phyloP scores from a whole-genome alignment of 2,888 invertebrate genomes.

The Oligia latruncula region DNA sequence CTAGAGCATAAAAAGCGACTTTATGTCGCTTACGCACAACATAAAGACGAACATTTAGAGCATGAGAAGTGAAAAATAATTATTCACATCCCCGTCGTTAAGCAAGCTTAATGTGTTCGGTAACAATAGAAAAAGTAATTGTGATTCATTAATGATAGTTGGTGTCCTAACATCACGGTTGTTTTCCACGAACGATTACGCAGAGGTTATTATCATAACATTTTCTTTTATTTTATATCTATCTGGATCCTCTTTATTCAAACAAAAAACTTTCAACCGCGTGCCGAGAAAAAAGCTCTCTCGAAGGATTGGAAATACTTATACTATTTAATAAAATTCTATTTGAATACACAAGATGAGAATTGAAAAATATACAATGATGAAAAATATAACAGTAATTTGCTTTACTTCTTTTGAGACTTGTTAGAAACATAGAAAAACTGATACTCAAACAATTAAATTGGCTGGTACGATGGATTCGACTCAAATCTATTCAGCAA shows the following conservation, averaged over 20 bases:
- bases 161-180: no score
- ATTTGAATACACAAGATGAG: not conserved
- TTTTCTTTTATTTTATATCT: not conserved
- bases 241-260: not conserved
- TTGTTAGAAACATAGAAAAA: constrained; percentile 1
- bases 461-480: not conserved
- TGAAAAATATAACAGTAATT: not conserved
- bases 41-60: no score
- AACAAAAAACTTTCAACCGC: not conserved
- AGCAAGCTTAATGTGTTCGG: no score
- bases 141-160: no score
- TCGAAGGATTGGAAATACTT: not conserved
- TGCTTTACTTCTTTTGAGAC: not conserved
- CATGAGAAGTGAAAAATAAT: not conserved
- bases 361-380: not conserved
- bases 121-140: not conserved
- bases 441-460: constrained; percentile 14
- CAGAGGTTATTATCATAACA: not conserved
- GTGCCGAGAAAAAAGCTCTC: not conserved
- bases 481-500: constrained; percentile 28
- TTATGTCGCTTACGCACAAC: no score
- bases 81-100: not conserved
- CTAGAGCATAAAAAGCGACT: no score
- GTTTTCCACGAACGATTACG: not conserved
- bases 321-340: not conserved